phyloP scores from a whole-genome alignment of 2,797 vertebrate species.

The Rhinatrema bivittatum region DNA sequence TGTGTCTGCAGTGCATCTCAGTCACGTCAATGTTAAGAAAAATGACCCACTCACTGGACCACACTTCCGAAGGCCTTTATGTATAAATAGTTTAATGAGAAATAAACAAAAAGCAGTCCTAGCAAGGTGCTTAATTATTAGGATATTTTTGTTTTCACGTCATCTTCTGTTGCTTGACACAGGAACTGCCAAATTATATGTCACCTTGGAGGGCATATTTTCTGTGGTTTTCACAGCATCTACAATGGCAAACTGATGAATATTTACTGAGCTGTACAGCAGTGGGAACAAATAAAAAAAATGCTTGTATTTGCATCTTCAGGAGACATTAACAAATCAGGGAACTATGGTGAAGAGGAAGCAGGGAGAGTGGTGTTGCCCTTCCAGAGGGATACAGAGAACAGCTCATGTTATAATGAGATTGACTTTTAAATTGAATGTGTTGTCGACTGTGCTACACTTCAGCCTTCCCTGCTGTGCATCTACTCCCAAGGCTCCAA shows the following conservation, averaged over 20 bases:
- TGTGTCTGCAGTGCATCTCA: too few relatives aligned
- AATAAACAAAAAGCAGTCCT: constrained; percentile 15
- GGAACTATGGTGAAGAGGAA: constrained; percentile 33
- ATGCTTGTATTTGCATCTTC: constrained; percentile 39
- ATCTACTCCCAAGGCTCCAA: constrained; percentile 54
- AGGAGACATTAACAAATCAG: constrained; percentile 37
- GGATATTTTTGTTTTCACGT: constrained; percentile 23
- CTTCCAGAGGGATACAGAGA: constrained; percentile 44
- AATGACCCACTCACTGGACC: too few relatives aligned
- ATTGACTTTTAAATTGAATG: constrained; percentile 59
- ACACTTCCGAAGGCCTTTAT: too few relatives aligned
- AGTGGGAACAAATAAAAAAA: constrained; percentile 46
- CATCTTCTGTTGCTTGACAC: constrained; percentile 21
- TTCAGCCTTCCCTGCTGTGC: constrained; percentile 46
- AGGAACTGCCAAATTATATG: constrained; percentile 33
- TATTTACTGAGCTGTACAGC: constrained; percentile 47
- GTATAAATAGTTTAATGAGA: constrained; percentile 28
- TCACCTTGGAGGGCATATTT: constrained; percentile 38
- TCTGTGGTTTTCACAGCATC: constrained; percentile 35
- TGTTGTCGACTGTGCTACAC: constrained; percentile 32
- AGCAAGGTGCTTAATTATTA: constrained; percentile 26
- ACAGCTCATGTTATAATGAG: constrained; percentile 56
- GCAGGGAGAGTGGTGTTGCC: constrained; percentile 34
- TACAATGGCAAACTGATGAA: constrained; percentile 48
- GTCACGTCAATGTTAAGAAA: too few relatives aligned